Evolutionary conservation across 2,888 invertebrate species (phyloP).

Genomic region (Mayetiola destructor): DNA sequence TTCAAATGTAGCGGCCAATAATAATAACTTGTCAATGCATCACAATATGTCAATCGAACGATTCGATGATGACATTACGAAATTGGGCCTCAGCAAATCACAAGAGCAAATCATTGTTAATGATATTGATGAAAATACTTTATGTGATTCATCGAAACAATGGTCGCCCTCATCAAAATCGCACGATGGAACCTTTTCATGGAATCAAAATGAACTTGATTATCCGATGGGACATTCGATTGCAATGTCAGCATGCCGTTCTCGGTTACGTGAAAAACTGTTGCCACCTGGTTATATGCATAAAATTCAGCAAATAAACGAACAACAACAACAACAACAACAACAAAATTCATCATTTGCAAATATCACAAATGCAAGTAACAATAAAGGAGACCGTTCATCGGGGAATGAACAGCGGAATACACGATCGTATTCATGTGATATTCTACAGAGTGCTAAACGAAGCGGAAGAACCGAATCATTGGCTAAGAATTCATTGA

Average conservation of each 20-base stretch:
- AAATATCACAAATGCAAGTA: slow-evolving; percentile 26
- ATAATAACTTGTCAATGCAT: too few species aligned
- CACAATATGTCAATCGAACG: background rate
- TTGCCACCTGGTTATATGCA: slow-evolving; percentile 27
- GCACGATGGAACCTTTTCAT: background rate
- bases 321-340: background rate
- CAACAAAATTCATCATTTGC: slow-evolving; percentile 34
- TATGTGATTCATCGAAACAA: background rate
- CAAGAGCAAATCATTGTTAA: background rate
- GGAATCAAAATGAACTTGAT: background rate
- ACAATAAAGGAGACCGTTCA: too few species aligned
- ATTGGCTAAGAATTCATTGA: slow-evolving; percentile 55
- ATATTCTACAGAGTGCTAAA: slow-evolving; percentile 13
- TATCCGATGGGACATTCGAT: slow-evolving; percentile 24
- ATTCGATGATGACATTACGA: background rate
- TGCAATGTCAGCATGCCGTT: slow-evolving; percentile 33
- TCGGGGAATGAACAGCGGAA: background rate
- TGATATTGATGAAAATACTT: slow-evolving; percentile 1
- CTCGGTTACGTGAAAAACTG: slow-evolving; percentile 31
- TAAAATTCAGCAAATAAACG: slow-evolving; percentile 18
- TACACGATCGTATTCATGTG: slow-evolving; percentile 16
- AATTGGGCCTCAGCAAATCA: background rate
- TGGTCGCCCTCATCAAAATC: slow-evolving; percentile 1
- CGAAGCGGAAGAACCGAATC: slow-evolving; percentile 44
- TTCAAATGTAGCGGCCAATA: background rate